Conservation (phyloP, 2,888 invertebrate species). For the Bedellia somnulentella region DNA sequence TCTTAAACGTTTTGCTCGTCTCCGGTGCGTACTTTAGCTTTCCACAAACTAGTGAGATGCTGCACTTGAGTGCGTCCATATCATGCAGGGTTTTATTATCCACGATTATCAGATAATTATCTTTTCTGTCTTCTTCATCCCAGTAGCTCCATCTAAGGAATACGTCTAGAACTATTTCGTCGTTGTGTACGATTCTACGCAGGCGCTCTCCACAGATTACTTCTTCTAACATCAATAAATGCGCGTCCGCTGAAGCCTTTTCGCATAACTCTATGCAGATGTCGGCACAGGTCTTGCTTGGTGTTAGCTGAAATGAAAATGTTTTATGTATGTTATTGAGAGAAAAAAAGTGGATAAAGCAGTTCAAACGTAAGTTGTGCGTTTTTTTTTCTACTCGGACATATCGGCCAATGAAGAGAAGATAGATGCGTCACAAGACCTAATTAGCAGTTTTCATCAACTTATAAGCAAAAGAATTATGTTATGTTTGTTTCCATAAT, state of each 20-base stretch:
- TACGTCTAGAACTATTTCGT: conserved; percentile 69
- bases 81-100: conserved; percentile 47
- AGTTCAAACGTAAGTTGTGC: no score
- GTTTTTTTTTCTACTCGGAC: no score
- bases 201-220: conserved; percentile 74
- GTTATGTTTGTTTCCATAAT: no score
- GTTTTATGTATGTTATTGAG: no score
- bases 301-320: conserved; percentile 71
- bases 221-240: conserved; percentile 78
- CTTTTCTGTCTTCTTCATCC: conserved; percentile 82
- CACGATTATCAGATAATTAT: conserved; percentile 75
- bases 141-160: conserved; percentile 86
- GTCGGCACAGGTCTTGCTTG: conserved; percentile 75
- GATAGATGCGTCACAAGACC: no score
- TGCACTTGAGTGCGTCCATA: conserved; percentile 54
- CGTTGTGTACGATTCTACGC: conserved; percentile 76
- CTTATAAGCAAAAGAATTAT: no score
- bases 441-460: no score
- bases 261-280: conserved; percentile 71
- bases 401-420: conserved; percentile 7
- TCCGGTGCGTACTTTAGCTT: conserved; percentile 80
- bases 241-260: conserved; percentile 65
- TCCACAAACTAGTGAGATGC: conserved; percentile 68
- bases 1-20: conserved; percentile 73
- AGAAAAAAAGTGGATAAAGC: no score